Conservation (phyloP, 92 coral and sea anemone species). For the Montipora capitata region DNA sequence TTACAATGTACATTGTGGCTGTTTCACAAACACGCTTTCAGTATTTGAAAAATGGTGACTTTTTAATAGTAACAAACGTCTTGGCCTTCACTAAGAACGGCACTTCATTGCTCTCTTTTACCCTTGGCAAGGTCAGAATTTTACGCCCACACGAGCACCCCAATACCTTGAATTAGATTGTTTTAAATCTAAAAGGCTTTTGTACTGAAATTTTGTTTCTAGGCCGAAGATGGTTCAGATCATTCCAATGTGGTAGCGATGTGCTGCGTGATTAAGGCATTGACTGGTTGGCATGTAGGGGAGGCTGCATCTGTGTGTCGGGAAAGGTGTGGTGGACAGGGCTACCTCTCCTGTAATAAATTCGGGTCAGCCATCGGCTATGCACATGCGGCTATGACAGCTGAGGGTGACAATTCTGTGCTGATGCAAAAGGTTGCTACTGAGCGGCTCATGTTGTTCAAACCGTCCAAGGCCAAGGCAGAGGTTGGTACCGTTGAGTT, state of each 20-base stretch:
- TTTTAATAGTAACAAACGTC: no score
- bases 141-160: background rate
- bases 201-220: background rate
- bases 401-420: slow-evolving; percentile 95
- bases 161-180: background rate
- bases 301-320: slow-evolving; percentile 84
- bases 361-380: slow-evolving; percentile 80
- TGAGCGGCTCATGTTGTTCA: slow-evolving; percentile 83
- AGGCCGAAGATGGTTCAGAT: slow-evolving; percentile 91
- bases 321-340: slow-evolving; percentile 97
- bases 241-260: slow-evolving; percentile 89
- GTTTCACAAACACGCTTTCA: no score
- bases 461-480: slow-evolving; percentile 61
- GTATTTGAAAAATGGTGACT: no score
- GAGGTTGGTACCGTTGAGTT: slow-evolving; percentile 70
- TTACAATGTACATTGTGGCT: no score
- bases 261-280: slow-evolving; percentile 95
- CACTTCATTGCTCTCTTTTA: background rate
- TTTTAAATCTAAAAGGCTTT: background rate
- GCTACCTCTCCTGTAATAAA: slow-evolving; percentile 92
- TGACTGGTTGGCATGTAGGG: slow-evolving; percentile 90
- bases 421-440: slow-evolving; percentile 95
- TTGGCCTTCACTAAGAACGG: no score
- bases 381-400: slow-evolving; percentile 93
- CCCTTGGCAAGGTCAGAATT: background rate